These are phyloP conservation scores for Mus minutoides DNA, from an alignment of 2,797 vertebrate genomes.

Conservation along the genomic window DNA sequence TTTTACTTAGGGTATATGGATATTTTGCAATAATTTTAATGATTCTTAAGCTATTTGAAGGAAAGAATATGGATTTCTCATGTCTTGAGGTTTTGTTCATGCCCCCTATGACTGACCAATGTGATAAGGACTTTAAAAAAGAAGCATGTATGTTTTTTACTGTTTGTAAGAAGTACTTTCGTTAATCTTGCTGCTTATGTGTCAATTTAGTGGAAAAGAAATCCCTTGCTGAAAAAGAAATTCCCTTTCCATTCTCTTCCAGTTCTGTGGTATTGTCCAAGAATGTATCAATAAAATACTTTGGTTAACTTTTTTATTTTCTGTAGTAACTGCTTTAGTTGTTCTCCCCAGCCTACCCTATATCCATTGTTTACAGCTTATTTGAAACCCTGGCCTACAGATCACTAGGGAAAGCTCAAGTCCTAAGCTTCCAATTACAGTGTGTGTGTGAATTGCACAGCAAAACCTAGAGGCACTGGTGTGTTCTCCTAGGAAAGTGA, in stretches of 20 bases:
- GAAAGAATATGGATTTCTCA: constrained; percentile 93
- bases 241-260: constrained; percentile 91
- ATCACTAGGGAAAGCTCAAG: accelerated
- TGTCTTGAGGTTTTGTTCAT: constrained; percentile 92
- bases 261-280: constrained; percentile 98
- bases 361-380: constrained; percentile 15
- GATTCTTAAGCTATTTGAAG: constrained; percentile 86
- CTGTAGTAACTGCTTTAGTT: constrained; percentile 86
- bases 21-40: constrained; percentile 90
- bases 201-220: constrained; percentile 93
- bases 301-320: constrained; percentile 97
- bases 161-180: constrained; percentile 99
- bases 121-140: constrained; percentile 89
- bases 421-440: background rate
- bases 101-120: constrained; percentile 89
- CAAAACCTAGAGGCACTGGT: background rate
- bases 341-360: constrained; percentile 68
- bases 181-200: constrained; percentile 99
- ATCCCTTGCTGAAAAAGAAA: constrained; percentile 89
- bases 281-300: constrained; percentile 99
- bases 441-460: background rate
- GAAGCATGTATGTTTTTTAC: constrained; percentile 99
- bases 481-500: background rate
- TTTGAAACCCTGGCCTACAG: background rate
- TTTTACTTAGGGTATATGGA: constrained; percentile 87